Base-by-base conservation (phyloP, 2,888 invertebrate genomes). In the Drosophila atroscutellata region DNA sequence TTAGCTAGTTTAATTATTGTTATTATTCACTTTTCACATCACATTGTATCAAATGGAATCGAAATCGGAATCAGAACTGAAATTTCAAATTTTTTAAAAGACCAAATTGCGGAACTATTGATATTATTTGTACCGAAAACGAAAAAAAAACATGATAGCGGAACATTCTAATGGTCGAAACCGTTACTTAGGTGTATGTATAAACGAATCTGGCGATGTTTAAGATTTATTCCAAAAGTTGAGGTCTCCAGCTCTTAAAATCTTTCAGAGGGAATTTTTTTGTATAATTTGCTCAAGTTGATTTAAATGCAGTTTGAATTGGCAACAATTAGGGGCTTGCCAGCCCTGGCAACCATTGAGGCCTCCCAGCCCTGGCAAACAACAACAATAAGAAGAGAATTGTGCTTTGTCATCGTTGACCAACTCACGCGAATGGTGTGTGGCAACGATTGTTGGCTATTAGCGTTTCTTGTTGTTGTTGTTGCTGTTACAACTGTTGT, bases 401-500 rank as follows among this genome's bases (percentile, higher is more conserved):
- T 30, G 51, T n/a, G 36, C 36, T 59, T 20, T 59, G 59, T 50
- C 59, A 59, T 36, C 51, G 26, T n/a, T n/a, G 15, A 34, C 20
- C 47, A 58, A 32, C 24, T 34, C 45, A 34, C 32, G 32, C 15
- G 34, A 58, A 58, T 26, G 51, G 42, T 42, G 20, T 64, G 26
- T 64, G 39, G 50, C 59, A 64, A 63, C 32, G 37, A 49, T 57
- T 30, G 32, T 59, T 45, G n/a, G 37, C 50, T n/a, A 18, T 49
- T 45, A n/a, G 37, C 42, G 26, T 9, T 24, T 47, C 3, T 47
- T 24, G 13, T 26, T 47, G 15, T 26, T 47, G 15, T 26, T 47
- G 24, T 15, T 67, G 52, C 39, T 65, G 49, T 37, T 66, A 62
- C 54, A 63, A 50, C 42, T 50, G n/a, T 64, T 34, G 13, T 24